A percentile compares a stretch with the other conserved stretches of the same genome.
Evolutionary conservation across 1,140 invertebrate species (phyloP).

Genomic region (Pseudoatta argentina): DNA sequence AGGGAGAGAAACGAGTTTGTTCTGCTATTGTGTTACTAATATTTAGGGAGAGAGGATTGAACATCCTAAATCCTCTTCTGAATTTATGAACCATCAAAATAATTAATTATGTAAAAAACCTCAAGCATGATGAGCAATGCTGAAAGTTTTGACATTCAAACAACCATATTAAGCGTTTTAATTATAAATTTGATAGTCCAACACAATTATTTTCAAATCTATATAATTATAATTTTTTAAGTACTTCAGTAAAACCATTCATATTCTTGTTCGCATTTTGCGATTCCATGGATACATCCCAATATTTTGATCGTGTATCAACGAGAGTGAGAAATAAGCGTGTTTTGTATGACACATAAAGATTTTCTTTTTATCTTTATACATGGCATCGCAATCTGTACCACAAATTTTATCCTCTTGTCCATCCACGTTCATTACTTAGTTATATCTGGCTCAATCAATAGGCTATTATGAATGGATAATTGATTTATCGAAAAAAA

Average conservation of each 20-base stretch:
- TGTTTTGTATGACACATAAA: not conserved
- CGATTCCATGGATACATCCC: not conserved
- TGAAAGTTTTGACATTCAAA: too few species aligned
- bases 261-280: not conserved
- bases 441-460: not conserved
- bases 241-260: too few species aligned
- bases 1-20: not conserved
- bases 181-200: too few species aligned
- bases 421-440: slow-evolving; percentile 16
- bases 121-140: too few species aligned
- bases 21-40: not conserved
- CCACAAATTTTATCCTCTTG: slow-evolving; percentile 1
- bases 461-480: slow-evolving; percentile 19
- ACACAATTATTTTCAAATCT: too few species aligned
- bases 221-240: too few species aligned
- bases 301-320: not conserved
- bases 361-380: slow-evolving; percentile 1
- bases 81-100: too few species aligned
- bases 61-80: too few species aligned
- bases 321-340: not conserved
- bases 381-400: not conserved
- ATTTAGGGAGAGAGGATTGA: too few species aligned
- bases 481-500: slow-evolving; percentile 41
- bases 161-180: not conserved
- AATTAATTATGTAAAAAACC: too few species aligned